Percentiles rank a stretch among this genome's conserved stretches.
These are phyloP conservation scores for Tryphoninae sp. DNA, from an alignment of 2,888 invertebrate species.

Conservation along the genomic window DNA sequence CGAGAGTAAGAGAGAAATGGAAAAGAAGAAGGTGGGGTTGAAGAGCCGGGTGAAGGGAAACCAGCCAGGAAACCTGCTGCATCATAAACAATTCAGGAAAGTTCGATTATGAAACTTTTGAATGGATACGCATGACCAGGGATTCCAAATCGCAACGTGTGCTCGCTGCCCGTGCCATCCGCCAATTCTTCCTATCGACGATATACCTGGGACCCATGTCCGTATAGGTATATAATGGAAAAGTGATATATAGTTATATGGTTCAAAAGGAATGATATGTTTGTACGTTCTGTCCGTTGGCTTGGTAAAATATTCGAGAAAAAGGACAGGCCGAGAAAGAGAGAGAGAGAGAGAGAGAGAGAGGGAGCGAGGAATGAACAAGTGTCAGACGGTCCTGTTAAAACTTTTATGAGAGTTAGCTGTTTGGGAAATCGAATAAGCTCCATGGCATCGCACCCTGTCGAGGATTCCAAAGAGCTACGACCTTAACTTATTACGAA, in stretches of 20 bases:
- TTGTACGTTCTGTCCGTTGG: slow-evolving; percentile 20
- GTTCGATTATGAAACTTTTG: slow-evolving; percentile 80
- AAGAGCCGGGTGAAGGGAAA: slow-evolving; percentile 34
- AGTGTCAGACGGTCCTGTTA: slow-evolving; percentile 49
- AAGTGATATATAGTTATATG: not conserved
- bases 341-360: not conserved
- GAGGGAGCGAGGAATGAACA: slow-evolving; percentile 36
- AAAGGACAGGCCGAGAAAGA: not conserved
- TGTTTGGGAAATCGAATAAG: slow-evolving; percentile 36
- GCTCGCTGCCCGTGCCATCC: slow-evolving; percentile 1
- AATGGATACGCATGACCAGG: slow-evolving; percentile 62
- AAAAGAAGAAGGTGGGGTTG: slow-evolving; percentile 61
- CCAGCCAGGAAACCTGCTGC: slow-evolving; percentile 43
- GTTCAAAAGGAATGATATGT: not conserved
- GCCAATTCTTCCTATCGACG: slow-evolving; percentile 7
- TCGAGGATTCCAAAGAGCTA: not conserved
- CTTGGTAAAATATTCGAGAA: not conserved
- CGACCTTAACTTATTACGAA: no score
- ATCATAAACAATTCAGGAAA: slow-evolving; percentile 79
- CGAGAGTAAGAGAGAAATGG: not conserved
- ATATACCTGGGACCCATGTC: slow-evolving; percentile 10
- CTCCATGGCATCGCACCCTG: not conserved
- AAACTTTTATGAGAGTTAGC: slow-evolving; percentile 56
- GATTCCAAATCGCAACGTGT: slow-evolving; percentile 46
- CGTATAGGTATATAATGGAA: not conserved